These are phyloP conservation scores for Zaprionus ornatus DNA, from an alignment of 1,140 invertebrate genomes.

Conservation along the genomic window DNA sequence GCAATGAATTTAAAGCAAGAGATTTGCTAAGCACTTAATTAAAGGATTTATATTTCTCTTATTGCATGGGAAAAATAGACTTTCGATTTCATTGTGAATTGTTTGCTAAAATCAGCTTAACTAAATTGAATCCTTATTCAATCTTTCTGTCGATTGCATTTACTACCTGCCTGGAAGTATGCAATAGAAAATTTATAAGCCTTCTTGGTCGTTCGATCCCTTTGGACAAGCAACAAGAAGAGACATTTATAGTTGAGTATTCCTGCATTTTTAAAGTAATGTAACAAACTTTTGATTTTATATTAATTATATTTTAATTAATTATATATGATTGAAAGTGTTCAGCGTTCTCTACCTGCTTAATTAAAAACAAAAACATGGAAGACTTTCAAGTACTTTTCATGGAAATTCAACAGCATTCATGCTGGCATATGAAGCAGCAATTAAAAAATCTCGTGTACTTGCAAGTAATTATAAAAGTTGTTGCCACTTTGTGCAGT, in stretches of 20 bases:
- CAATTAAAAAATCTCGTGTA: conserved; percentile 13
- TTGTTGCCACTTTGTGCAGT: not conserved
- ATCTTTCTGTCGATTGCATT: not conserved
- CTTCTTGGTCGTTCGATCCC: too few relatives aligned
- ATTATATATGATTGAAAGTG: too few relatives aligned
- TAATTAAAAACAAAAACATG: not conserved
- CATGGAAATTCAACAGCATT: not conserved
- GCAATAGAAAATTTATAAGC: not conserved
- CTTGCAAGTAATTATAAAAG: not conserved
- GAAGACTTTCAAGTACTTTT: not conserved
- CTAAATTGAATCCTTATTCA: not conserved
- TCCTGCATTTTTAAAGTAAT: too few relatives aligned
- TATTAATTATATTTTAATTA: too few relatives aligned
- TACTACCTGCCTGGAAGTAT: not conserved
- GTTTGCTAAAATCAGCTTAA: not conserved
- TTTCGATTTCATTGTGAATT: not conserved
- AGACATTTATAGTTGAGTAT: too few relatives aligned
- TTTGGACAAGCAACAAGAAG: too few relatives aligned
- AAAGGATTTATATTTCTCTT: not conserved
- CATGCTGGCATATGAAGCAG: conserved; percentile 8
- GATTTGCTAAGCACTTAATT: not conserved
- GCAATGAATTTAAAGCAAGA: not conserved
- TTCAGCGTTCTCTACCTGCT: not conserved
- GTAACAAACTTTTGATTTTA: too few relatives aligned
- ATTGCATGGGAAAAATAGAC: not conserved